Percentiles rank a stretch among this genome's conserved stretches.
Conservation (phyloP, 2,113 vertebrate genomes). For the Urocitellus parryii region DNA sequence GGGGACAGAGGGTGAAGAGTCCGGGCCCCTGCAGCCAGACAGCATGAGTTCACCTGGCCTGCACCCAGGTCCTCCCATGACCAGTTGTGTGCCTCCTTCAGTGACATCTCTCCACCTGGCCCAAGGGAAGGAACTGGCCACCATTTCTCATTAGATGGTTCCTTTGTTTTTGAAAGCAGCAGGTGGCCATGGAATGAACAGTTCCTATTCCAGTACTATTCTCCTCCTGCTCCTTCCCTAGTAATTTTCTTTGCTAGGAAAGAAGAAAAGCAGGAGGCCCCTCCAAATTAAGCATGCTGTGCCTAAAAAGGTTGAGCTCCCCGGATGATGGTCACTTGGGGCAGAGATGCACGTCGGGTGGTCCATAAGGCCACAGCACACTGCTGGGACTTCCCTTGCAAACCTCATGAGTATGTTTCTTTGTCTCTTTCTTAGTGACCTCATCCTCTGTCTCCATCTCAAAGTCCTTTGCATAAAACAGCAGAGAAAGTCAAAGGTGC, state of each 20-base stretch:
- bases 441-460: no score
- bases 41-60: no score
- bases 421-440: neutral
- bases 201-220: neutral
- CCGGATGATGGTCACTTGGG: neutral
- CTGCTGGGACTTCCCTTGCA: neutral
- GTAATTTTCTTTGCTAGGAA: neutral
- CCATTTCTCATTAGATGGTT: no score
- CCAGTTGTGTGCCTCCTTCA: no score
- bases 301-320: neutral
- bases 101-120: neutral
- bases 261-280: neutral
- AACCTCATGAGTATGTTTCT: neutral
- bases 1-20: no score
- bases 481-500: slow-evolving; percentile 10
- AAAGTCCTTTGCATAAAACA: no score
- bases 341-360: neutral
- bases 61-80: neutral
- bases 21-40: neutral
- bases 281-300: neutral
- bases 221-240: neutral
- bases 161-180: neutral
- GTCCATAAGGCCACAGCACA: accelerated
- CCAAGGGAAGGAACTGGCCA: neutral
- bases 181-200: neutral